Conservation (phyloP, 1,140 invertebrate genomes). For the Lycorma delicatula region DNA sequence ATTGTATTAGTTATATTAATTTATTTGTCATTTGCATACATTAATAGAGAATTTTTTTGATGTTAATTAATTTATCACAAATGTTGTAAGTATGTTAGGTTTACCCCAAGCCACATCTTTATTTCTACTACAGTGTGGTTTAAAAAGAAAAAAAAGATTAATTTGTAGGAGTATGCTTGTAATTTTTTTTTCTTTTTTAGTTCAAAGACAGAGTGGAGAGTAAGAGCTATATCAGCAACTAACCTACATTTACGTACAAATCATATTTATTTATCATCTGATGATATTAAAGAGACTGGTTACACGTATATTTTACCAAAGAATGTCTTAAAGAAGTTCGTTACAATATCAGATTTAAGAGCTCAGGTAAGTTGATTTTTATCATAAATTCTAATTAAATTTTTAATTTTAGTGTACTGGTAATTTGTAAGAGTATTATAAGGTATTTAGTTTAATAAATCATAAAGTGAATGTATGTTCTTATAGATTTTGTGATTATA, state of each 20-base stretch:
- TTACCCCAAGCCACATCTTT: no score
- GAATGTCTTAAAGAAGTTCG: conserved; percentile 98
- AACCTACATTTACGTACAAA: conserved; percentile 97
- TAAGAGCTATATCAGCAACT: conserved; percentile 95
- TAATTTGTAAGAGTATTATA: no score
- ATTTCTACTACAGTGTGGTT: no score
- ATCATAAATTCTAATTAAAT: background rate
- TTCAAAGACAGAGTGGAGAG: conserved; percentile 97
- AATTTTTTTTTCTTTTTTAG: conserved; percentile 41
- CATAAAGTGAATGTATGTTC: background rate
- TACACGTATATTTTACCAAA: conserved; percentile 99
- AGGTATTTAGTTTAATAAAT: no score
- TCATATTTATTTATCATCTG: conserved; percentile 98
- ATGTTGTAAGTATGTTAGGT: no score
- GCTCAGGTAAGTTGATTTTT: conserved; percentile 60
- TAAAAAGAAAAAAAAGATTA: no score
- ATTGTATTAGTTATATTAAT: no score
- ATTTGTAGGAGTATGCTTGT: no score
- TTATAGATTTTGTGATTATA: background rate
- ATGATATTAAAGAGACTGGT: conserved; percentile 98
- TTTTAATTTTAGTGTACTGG: background rate
- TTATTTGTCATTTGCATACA: no score
- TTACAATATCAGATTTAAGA: conserved; percentile 95
- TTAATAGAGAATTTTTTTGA: no score
- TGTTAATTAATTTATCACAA: no score